Evolutionary conservation across 2,888 invertebrate genomes (phyloP).

Genomic region (Zele albiditarsus): DNA sequence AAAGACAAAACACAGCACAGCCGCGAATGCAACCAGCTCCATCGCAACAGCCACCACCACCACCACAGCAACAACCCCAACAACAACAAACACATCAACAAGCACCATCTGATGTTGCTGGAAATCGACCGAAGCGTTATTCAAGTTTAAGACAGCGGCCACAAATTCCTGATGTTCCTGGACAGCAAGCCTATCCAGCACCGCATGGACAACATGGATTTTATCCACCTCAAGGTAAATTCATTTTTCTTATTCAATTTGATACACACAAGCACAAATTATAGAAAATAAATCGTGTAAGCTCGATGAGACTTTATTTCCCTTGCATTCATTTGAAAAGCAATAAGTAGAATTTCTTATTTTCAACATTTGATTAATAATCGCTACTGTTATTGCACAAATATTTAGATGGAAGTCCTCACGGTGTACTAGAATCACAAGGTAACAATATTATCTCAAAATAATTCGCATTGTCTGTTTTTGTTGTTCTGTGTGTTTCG

Average conservation of each 20-base stretch:
- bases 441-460: conserved; percentile 60
- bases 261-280: no score
- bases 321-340: conserved; percentile 10
- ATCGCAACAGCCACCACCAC: conserved; percentile 52
- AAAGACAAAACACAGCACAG: conserved; percentile 62
- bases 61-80: conserved; percentile 59
- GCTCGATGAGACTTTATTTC: conserved; percentile 7
- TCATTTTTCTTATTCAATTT: conserved; percentile 30
- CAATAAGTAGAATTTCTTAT: conserved; percentile 2
- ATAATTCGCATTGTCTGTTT: conserved; percentile 37
- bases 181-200: conserved; percentile 52
- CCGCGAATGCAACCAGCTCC: conserved; percentile 70
- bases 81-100: conserved; percentile 64
- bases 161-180: conserved; percentile 64
- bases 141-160: conserved; percentile 79
- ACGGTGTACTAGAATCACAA: conserved; percentile 70
- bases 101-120: conserved; percentile 64
- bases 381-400: conserved; percentile 54
- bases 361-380: conserved; percentile 48
- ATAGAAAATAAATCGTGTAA: background rate
- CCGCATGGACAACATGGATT: conserved; percentile 67
- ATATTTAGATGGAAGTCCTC: conserved; percentile 69
- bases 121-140: conserved; percentile 79
- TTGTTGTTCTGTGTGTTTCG: conserved; percentile 41
- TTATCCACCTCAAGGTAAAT: conserved; percentile 68